Evolutionary conservation across 2,797 vertebrate genomes (phyloP).

Genomic region (Onychomys torridus): DNA sequence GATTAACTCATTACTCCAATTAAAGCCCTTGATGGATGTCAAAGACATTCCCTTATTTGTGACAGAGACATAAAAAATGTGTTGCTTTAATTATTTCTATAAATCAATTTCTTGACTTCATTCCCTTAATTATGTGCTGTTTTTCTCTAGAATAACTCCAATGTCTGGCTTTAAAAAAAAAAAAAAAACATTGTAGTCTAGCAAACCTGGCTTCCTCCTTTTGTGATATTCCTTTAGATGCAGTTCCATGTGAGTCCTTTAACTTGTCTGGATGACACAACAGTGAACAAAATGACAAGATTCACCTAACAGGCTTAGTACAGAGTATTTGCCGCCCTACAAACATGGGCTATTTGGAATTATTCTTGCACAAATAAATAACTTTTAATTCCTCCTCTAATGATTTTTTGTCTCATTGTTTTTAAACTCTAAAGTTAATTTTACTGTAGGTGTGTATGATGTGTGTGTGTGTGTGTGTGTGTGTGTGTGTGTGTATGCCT

Average conservation of each 20-base stretch:
- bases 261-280: not conserved
- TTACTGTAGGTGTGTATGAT: not conserved
- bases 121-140: constrained; percentile 82
- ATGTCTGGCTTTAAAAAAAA: too few relatives aligned
- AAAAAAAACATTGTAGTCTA: constrained; percentile 36
- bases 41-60: constrained; percentile 79
- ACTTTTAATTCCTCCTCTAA: not conserved
- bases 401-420: not conserved
- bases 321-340: not conserved
- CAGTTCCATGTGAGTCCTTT: not conserved
- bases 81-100: constrained; percentile 85
- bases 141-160: constrained; percentile 78
- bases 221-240: not conserved
- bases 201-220: not conserved
- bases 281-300: not conserved
- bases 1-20: constrained; percentile 83
- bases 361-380: not conserved
- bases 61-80: constrained; percentile 81
- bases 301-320: not conserved
- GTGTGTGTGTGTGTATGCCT: not conserved
- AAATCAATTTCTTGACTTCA: constrained; percentile 84
- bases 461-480: not conserved
- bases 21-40: constrained; percentile 81
- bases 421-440: constrained; percentile 7
- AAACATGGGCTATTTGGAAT: not conserved